A percentile compares a stretch with the other conserved stretches of the same genome.
These are phyloP conservation scores for Drosophila nr. perissopoda DNA, from an alignment of 2,888 invertebrate genomes.

Conservation along the genomic window DNA sequence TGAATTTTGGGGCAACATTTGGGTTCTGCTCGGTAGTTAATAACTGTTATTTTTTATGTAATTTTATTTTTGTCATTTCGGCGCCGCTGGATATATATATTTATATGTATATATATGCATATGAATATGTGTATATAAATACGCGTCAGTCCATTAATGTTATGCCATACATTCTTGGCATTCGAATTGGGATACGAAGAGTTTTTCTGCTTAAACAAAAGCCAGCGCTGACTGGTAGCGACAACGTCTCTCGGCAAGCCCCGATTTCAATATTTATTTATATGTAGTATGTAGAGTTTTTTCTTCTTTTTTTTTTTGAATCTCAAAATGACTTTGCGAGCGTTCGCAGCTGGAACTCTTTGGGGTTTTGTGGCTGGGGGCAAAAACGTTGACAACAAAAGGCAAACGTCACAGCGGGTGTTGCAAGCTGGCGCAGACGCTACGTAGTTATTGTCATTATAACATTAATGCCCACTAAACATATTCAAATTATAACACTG, in stretches of 20 bases:
- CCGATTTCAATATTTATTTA: constrained; percentile 77
- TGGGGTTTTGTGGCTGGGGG: constrained; percentile 27
- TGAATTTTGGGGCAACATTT: constrained; percentile 22
- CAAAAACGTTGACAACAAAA: constrained; percentile 77
- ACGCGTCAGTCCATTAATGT: constrained; percentile 49
- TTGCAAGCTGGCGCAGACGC: constrained; percentile 65
- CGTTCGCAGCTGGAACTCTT: constrained; percentile 45
- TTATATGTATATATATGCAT: constrained; percentile 14
- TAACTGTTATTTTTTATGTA: constrained; percentile 80
- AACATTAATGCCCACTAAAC: constrained; percentile 83
- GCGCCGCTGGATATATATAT: constrained; percentile 68
- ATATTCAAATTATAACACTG: constrained; percentile 82
- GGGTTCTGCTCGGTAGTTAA: constrained; percentile 67
- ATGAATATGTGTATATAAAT: constrained; percentile 37
- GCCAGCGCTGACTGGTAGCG: constrained; percentile 78
- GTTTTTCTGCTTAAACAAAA: constrained; percentile 62
- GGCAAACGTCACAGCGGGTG: constrained; percentile 78
- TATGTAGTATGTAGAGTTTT: constrained; percentile 30
- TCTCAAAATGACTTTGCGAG: neutral
- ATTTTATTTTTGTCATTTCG: constrained; percentile 80
- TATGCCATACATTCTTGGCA: constrained; percentile 53
- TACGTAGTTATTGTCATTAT: constrained; percentile 82
- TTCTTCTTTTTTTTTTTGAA: constrained; percentile 10
- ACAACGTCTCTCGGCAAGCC: constrained; percentile 75
- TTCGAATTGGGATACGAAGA: constrained; percentile 23